Conservation (phyloP, 1,140 invertebrate species). For the Aporrectodea caliginosa region DNA sequence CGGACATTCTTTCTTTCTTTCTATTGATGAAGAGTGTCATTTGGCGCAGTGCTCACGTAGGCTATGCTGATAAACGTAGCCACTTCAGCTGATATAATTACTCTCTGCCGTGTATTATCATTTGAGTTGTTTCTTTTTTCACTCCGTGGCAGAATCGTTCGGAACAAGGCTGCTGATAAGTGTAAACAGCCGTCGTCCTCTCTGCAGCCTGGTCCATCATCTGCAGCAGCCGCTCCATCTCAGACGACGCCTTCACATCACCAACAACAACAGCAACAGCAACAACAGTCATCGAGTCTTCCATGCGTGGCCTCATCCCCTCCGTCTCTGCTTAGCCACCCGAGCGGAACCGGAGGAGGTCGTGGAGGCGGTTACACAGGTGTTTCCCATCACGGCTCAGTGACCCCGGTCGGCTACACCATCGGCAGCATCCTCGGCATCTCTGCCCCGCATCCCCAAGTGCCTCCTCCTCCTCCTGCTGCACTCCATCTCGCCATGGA, state of each 20-base stretch:
- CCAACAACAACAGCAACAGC: conserved; percentile 30
- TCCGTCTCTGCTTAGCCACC: conserved; percentile 18
- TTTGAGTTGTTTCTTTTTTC: too few relatives aligned
- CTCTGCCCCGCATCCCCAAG: conserved; percentile 39
- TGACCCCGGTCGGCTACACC: conserved; percentile 65
- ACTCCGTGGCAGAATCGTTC: conserved; percentile 88
- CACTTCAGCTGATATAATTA: too few relatives aligned
- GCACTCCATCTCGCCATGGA: neutral
- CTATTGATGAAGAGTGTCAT: too few relatives aligned
- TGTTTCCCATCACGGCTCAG: conserved; percentile 48
- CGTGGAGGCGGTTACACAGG: conserved; percentile 42
- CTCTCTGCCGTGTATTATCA: too few relatives aligned
- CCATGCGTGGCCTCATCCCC: conserved; percentile 26
- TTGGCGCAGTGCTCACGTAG: too few relatives aligned
- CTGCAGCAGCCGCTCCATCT: conserved; percentile 55
- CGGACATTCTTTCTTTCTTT: too few relatives aligned
- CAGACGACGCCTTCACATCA: neutral
- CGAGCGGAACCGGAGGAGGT: conserved; percentile 46
- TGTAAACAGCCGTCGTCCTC: conserved; percentile 70
- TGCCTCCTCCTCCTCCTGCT: neutral
- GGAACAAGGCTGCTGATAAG: conserved; percentile 93
- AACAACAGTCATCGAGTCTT: conserved; percentile 36
- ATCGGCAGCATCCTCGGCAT: conserved; percentile 94
- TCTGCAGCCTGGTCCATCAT: conserved; percentile 53
- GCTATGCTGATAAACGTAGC: too few relatives aligned